A percentile compares a stretch with the other conserved stretches of the same genome.
phyloP scores from a whole-genome alignment of 2,113 vertebrate genomes.

The Anser cygnoides region DNA sequence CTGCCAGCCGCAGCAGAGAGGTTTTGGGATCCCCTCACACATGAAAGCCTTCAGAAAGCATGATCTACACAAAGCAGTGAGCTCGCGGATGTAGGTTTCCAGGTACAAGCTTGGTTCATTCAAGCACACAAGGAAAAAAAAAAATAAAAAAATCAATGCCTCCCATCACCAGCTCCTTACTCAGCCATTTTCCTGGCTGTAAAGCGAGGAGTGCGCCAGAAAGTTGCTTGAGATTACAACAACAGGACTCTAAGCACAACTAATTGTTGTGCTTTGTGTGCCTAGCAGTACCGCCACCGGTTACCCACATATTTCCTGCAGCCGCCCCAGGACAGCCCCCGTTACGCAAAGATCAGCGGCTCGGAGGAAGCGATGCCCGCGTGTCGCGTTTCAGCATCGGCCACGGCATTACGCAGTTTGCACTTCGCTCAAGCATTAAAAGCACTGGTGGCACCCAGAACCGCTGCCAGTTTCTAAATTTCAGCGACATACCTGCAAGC shows the following conservation, averaged over 20 bases:
- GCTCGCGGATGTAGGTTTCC: background rate
- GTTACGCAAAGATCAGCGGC: background rate
- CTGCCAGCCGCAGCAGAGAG: background rate
- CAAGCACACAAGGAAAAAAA: background rate
- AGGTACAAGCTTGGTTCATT: background rate
- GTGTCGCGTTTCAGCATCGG: background rate
- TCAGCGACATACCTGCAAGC: background rate
- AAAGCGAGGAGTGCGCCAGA: background rate
- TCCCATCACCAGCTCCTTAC: background rate
- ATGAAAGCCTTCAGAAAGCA: background rate
- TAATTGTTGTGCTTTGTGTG: background rate
- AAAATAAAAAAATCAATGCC: background rate
- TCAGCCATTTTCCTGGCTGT: background rate
- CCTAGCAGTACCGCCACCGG: background rate
- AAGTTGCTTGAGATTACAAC: background rate
- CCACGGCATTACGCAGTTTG: background rate
- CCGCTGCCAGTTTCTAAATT: conserved; percentile 3
- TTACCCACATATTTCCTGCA: background rate
- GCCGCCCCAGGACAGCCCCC: background rate
- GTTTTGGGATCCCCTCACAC: background rate
- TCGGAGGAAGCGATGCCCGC: background rate
- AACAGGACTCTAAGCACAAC: background rate
- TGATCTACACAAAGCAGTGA: background rate
- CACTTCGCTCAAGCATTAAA: conserved; percentile 28
- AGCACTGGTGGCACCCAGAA: conserved; percentile 7